Evolutionary conservation across 2,113 vertebrate genomes (phyloP).

Genomic region (Zosterops borbonicus): DNA sequence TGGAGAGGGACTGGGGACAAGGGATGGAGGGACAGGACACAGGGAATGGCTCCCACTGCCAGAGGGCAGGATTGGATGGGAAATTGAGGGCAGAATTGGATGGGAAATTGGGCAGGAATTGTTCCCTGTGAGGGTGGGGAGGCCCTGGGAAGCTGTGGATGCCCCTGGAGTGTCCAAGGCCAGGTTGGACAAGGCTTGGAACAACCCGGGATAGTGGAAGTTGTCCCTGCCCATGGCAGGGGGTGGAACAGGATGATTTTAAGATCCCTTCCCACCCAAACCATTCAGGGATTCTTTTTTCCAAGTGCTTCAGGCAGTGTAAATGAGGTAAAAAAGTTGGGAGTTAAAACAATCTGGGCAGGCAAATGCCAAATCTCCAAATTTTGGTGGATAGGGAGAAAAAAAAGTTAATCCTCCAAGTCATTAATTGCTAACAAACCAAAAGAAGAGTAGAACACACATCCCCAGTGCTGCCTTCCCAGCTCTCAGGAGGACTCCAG

Average conservation of each 20-base stretch:
- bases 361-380: neutral
- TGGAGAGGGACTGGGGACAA: neutral
- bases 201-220: fast-evolving
- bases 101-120: neutral
- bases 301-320: fast-evolving
- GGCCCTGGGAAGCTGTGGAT: neutral
- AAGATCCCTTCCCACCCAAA: neutral
- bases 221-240: neutral
- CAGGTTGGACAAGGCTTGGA: fast-evolving
- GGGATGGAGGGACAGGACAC: neutral
- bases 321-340: neutral
- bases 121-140: fast-evolving
- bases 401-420: fast-evolving
- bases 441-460: neutral
- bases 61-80: fast-evolving
- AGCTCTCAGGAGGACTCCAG: neutral
- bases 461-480: neutral
- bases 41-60: neutral
- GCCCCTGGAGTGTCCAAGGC: neutral
- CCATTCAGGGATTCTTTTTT: neutral
- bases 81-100: fast-evolving
- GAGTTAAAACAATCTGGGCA: neutral
- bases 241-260: neutral
- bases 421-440: neutral
- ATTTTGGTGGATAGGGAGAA: neutral